Base-by-base conservation (phyloP, 2,888 invertebrate genomes). In the Onchidella celtica region DNA sequence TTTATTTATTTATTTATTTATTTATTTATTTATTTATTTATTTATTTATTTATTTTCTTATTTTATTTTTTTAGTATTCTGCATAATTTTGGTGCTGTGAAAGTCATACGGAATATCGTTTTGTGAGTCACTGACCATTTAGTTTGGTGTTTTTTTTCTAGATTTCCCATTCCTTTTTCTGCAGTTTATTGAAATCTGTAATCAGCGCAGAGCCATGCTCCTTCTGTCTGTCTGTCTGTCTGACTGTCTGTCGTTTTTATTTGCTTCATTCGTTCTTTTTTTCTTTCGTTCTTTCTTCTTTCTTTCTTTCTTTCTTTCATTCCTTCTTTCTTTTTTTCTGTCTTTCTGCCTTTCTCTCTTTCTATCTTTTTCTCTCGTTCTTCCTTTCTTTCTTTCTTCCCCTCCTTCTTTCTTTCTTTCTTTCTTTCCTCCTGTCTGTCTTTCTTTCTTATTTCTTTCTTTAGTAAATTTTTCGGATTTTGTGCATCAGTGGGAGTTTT, bases 271-370 rank as follows among this genome's bases (percentile, higher is more conserved):
- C n/a, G n/a, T n/a, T n/a, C n/a, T n/a, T n/a, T n/a, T n/a, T n/a
- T n/a, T n/a, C n/a, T n/a, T n/a, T n/a, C n/a, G n/a, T n/a, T n/a
- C 27, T 27, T 59, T 27, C 27, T 27, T 59, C 59, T 68, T 36
- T 68, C 34, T 34, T 36, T 68, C 68, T 68, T 21, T 34, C 34
- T 68, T 36, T 68, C 34, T 34, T 36, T 68, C 68, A 34, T 36
- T 34, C 34, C 34, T 36, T 68, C 34, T 34, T 32, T 68, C 68
- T 29, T 32, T 34, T 21, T 68, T 36, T 68, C 17, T 24, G 6
- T 4, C 29, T 32, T n/a, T 11, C 14, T 17, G 1, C 1, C 17
- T n/a, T 9, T 17, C 3, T n/a, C n/a, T n/a, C n/a, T n/a, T n/a
- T n/a, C n/a, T n/a, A n/a, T n/a, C n/a, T n/a, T n/a, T n/a, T n/a